A percentile compares a stretch with the other conserved stretches of the same genome.
These are phyloP conservation scores for Megalopta genalis DNA, from an alignment of 1,140 invertebrate species.

Conservation along the genomic window DNA sequence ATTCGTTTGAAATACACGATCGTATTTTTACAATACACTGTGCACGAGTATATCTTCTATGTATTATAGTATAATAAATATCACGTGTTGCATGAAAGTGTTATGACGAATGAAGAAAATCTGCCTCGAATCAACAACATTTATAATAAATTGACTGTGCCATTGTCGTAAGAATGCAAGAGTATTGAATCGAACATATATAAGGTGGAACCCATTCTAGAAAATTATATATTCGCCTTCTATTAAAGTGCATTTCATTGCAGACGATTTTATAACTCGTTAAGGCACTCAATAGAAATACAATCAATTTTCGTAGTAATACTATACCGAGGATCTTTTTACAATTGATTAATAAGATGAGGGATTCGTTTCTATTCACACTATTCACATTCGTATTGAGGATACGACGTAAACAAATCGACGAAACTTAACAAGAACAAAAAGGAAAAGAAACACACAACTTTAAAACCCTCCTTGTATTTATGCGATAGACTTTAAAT, in stretches of 20 bases:
- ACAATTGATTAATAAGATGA: constrained; percentile 20
- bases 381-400: constrained; percentile 28
- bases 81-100: constrained; percentile 11
- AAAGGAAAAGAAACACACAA: neutral
- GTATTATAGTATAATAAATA: neutral
- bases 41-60: neutral
- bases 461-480: neutral
- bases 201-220: neutral
- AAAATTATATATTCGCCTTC: constrained; percentile 22
- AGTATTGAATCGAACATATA: constrained; percentile 1
- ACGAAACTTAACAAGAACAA: constrained; percentile 7
- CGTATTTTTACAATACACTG: constrained; percentile 8
- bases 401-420: constrained; percentile 9
- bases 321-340: constrained; percentile 16
- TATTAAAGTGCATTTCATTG: constrained; percentile 26
- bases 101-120: neutral
- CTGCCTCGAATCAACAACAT: neutral
- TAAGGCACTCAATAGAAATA: constrained; percentile 49
- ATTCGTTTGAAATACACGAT: neutral
- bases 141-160: neutral
- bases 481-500: constrained; percentile 2
- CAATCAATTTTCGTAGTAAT: constrained; percentile 5
- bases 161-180: neutral
- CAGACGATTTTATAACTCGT: constrained; percentile 24
- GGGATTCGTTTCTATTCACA: constrained; percentile 32